Evolutionary conservation across 2,113 vertebrate genomes (phyloP), one percentile per base, ranked within the genome.

Genomic region (Columbina picui): DNA sequence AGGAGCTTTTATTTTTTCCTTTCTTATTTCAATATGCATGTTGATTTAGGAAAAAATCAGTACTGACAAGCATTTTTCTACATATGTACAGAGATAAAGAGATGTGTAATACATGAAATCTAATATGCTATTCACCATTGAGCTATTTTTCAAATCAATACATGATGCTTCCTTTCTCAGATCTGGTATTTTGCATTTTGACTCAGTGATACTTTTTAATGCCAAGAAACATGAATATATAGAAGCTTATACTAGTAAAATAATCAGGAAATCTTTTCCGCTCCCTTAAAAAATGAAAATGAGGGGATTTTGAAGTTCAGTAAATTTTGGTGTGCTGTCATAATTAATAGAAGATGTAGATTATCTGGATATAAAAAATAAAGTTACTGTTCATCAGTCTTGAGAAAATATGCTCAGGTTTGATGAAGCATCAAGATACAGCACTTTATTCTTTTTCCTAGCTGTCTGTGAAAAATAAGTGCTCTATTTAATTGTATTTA

Each of bases 401-500:
- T 81, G 60, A 75, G 78, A 84, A 47, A 1, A 1, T 23, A 23
- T 34, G 17, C 12, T 90, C 5, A 29, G 4, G 8, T 84, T 57
- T 70, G 49, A 53, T 32, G 9, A 89, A 63, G 29, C 8, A 26
- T 86, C 5, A 67, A 49, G 36, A 21, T 83, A 32, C 75, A 52
- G 5, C 17, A 14, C 34, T 80, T 80, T 83, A 3, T 70, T 89
- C 36, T 84, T 68, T 74, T 77, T 79, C 49, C 7, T 70, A 55
- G 10, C 30, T 45, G 60, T 89, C 85, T 94, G 25, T 93, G 86
- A 73, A 75, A 94, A 87, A 12, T 95, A 92, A 93, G 43, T n/a
- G 34, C 10, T 2, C 4, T 57, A 63, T 87, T n/a, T n/a, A n/a
- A n/a, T n/a, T n/a, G n/a, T n/a, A n/a, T 34, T 61, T 53, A 36